phyloP scores from a whole-genome alignment of 2,797 vertebrate genomes.

The Lagodon rhomboides region DNA sequence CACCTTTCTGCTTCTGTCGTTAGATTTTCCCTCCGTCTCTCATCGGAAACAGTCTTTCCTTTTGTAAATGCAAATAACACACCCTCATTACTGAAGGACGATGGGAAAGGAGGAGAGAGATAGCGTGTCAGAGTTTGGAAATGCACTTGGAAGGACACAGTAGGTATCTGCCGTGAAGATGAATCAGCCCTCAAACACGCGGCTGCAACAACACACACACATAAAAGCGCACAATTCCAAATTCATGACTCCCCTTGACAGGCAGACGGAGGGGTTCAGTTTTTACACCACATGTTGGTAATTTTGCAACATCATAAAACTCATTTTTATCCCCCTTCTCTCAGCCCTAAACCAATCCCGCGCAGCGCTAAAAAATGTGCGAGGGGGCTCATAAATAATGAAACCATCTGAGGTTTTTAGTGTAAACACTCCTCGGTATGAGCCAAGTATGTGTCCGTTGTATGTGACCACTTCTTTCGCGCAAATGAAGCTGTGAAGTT shows the following conservation, averaged over 20 bases:
- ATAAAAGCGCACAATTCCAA: conserved; percentile 9
- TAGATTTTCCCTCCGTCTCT: background rate
- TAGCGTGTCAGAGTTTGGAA: conserved; percentile 1
- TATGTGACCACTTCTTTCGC: conserved; percentile 19
- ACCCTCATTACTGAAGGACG: conserved; percentile 9
- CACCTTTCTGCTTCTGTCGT: conserved; percentile 35
- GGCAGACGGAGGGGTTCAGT: conserved; percentile 30
- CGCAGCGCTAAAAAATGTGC: conserved; percentile 44
- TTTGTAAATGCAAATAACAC: conserved; percentile 13
- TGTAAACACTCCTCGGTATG: conserved; percentile 62
- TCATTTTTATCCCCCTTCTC: conserved; percentile 45
- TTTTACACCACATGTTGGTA: conserved; percentile 66
- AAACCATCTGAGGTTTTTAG: conserved; percentile 54
- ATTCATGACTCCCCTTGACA: conserved; percentile 37
- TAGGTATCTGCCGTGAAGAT: conserved; percentile 4
- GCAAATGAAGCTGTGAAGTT: conserved; percentile 22
- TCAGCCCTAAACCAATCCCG: conserved; percentile 28
- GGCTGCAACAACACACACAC: conserved; percentile 5
- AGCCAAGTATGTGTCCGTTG: conserved; percentile 45
- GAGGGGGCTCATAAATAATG: conserved; percentile 62
- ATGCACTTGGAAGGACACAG: background rate
- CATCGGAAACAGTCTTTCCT: too few species aligned
- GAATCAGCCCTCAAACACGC: conserved; percentile 18
- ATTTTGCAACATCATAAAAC: conserved; percentile 66
- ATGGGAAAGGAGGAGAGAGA: background rate